phyloP scores from a whole-genome alignment of 2,113 vertebrate genomes.

The Drymodes brunneopygia region DNA sequence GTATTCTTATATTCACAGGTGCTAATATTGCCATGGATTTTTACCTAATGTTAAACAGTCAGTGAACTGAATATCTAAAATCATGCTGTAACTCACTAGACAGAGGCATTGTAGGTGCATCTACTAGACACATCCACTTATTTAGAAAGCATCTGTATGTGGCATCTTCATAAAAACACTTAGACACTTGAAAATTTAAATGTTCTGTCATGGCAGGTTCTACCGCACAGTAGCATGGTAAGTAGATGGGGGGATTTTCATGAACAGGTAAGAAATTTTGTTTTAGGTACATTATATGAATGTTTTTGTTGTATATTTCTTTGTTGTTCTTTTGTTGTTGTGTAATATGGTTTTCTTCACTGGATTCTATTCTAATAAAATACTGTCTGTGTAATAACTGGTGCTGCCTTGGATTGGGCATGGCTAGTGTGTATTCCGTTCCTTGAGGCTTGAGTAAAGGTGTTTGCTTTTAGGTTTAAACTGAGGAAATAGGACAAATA shows the following conservation, averaged over 20 bases:
- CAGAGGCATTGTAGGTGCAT: not conserved
- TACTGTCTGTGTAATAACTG: not conserved
- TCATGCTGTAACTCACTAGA: not conserved
- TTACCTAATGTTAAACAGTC: not conserved
- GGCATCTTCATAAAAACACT: not conserved
- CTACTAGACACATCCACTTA: not conserved
- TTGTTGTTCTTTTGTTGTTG: not conserved
- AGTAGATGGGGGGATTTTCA: not conserved
- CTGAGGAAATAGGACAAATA: not conserved
- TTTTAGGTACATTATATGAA: not conserved
- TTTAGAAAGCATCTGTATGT: not conserved
- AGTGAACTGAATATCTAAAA: not conserved
- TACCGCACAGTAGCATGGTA: not conserved
- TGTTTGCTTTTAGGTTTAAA: not conserved
- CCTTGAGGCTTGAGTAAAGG: not conserved
- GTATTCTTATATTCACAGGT: not conserved
- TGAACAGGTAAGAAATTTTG: not conserved
- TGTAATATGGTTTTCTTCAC: not conserved
- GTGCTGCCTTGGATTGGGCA: accelerated
- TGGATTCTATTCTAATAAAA: not conserved
- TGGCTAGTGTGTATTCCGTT: not conserved
- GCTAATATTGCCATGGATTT: not conserved
- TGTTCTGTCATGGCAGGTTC: not conserved
- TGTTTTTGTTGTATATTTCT: not conserved
- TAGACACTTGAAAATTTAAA: not conserved